Conservation (phyloP, 2,888 invertebrate species). For the Merodon equestris region DNA sequence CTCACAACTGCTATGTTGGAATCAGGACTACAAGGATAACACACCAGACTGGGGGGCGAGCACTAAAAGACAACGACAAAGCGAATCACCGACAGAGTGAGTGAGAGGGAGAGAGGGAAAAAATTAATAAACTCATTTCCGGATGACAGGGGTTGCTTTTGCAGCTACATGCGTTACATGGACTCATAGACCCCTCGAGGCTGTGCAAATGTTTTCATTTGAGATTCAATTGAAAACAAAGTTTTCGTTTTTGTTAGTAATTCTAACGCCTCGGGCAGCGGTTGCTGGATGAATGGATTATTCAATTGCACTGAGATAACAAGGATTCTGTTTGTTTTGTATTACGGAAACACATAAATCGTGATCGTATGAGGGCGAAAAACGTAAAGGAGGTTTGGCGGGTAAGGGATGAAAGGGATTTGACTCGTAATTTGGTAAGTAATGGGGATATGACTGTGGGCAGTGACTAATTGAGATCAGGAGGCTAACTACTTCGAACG, state of each 20-base stretch:
- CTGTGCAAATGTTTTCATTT: constrained; percentile 49
- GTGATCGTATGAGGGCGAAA: too few relatives aligned
- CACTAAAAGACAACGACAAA: too few relatives aligned
- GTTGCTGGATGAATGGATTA: constrained; percentile 7
- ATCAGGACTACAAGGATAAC: constrained; percentile 24
- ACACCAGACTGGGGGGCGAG: neutral
- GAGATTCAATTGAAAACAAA: constrained; percentile 31
- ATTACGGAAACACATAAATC: neutral
- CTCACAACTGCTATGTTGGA: constrained; percentile 18
- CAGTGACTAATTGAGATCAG: too few relatives aligned
- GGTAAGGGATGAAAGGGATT: too few relatives aligned
- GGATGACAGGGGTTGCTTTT: constrained; percentile 19
- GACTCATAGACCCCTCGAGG: constrained; percentile 15
- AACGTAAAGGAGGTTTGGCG: too few relatives aligned
- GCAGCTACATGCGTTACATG: constrained; percentile 1
- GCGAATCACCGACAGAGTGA: too few relatives aligned
- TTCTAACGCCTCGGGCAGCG: constrained; percentile 22
- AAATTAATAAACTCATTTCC: constrained; percentile 6
- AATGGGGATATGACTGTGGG: too few relatives aligned
- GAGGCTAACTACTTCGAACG: too few relatives aligned
- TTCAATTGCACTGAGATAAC: constrained; percentile 11
- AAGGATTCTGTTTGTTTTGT: constrained; percentile 21
- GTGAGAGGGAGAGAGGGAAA: too few relatives aligned
- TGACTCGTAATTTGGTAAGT: too few relatives aligned
- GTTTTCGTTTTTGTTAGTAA: constrained; percentile 25